Evolutionary conservation across 2,797 vertebrate genomes (phyloP).

Genomic region (Crocodylus rhombifer): DNA sequence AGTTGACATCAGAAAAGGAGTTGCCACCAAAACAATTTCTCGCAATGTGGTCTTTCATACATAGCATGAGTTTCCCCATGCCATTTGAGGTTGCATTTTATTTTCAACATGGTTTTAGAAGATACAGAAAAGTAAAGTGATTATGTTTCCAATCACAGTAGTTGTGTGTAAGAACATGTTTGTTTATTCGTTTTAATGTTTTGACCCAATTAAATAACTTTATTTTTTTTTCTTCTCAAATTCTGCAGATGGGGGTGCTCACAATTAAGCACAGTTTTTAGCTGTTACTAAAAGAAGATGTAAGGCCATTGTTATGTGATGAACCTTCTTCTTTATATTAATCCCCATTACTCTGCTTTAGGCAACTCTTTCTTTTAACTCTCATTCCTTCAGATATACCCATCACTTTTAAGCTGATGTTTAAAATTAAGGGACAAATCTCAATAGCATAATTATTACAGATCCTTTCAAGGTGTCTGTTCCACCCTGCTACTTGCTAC

Average conservation of each 20-base stretch:
- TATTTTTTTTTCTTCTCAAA: conserved; percentile 42
- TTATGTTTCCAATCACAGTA: conserved; percentile 32
- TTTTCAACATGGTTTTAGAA: conserved; percentile 14
- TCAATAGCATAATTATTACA: neutral
- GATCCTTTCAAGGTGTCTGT: neutral
- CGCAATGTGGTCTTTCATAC: conserved; percentile 1
- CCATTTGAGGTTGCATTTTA: conserved; percentile 14
- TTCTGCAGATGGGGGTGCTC: conserved; percentile 47
- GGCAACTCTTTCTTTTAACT: conserved; percentile 50
- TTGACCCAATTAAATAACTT: conserved; percentile 49
- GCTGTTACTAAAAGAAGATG: conserved; percentile 7
- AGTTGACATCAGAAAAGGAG: neutral
- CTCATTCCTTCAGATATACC: conserved; percentile 11
- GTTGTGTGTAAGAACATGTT: conserved; percentile 1
- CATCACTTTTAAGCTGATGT: conserved; percentile 15
- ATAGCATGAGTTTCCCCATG: neutral
- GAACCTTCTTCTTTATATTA: conserved; percentile 55
- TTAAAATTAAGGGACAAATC: conserved; percentile 45
- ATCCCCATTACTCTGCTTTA: conserved; percentile 43
- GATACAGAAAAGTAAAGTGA: neutral
- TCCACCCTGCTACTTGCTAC: neutral
- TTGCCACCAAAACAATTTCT: conserved; percentile 32
- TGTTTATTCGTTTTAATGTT: conserved; percentile 46
- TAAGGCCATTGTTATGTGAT: conserved; percentile 47
- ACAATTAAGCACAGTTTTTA: conserved; percentile 64